Evolutionary conservation across 2,888 invertebrate species (phyloP).

Genomic region (Rhingia rostrata): DNA sequence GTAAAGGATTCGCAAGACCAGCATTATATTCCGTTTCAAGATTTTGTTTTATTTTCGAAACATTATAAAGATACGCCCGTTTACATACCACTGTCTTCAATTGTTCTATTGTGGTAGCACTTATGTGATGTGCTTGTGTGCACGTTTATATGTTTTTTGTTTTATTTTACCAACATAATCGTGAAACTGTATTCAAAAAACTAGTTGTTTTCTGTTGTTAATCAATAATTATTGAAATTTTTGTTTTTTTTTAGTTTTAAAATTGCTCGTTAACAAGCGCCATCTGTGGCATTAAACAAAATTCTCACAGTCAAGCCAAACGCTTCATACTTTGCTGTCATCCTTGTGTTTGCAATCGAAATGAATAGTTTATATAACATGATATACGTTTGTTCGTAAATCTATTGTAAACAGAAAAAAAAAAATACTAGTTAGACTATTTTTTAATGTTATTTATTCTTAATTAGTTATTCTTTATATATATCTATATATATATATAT

Average conservation of each 20-base stretch:
- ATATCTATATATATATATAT: too few species aligned
- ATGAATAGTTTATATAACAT: constrained; percentile 35
- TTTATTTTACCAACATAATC: constrained; percentile 7
- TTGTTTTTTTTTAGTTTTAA: constrained; percentile 19
- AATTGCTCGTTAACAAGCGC: not conserved
- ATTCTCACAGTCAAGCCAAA: constrained; percentile 51
- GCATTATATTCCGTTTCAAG: constrained; percentile 35
- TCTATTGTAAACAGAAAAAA: constrained; percentile 36
- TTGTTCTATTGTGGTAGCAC: constrained; percentile 23
- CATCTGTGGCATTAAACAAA: constrained; percentile 20
- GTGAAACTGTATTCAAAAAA: not conserved
- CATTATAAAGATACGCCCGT: constrained; percentile 47
- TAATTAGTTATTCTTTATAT: constrained; percentile 55
- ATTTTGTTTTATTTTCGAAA: constrained; percentile 57
- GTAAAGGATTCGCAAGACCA: not conserved
- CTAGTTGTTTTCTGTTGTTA: constrained; percentile 51
- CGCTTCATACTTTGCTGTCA: constrained; percentile 38
- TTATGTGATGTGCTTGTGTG: constrained; percentile 21
- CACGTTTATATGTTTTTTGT: constrained; percentile 4
- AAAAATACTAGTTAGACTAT: constrained; percentile 51
- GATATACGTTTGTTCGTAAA: constrained; percentile 61
- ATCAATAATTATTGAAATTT: constrained; percentile 49
- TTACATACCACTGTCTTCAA: constrained; percentile 25
- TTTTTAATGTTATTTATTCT: constrained; percentile 71
- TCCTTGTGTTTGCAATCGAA: constrained; percentile 35